Conservation (phyloP, 2,113 vertebrate genomes). For the Pleuronectes platessa region DNA sequence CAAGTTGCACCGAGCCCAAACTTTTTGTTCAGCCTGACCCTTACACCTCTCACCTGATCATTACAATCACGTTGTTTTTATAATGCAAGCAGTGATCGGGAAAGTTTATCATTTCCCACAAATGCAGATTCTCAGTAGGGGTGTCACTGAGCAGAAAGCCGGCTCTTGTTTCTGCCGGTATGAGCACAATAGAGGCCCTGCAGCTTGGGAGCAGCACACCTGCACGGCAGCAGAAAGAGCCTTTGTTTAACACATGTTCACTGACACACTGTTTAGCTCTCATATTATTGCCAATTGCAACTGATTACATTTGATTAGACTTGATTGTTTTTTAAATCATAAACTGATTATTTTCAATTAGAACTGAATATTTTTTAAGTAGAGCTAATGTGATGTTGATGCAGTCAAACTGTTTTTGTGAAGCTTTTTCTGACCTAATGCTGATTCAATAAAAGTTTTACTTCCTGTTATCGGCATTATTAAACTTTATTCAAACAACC, state of each 20-base stretch:
- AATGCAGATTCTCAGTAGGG: background rate
- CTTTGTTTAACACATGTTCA: background rate
- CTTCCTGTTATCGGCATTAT: background rate
- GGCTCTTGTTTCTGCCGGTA: background rate
- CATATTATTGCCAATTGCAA: too few relatives aligned
- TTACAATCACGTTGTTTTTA: background rate
- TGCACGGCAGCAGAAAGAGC: background rate
- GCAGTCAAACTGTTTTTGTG: background rate
- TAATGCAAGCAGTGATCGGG: background rate
- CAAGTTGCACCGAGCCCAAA: background rate
- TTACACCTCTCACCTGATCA: background rate
- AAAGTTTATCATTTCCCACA: background rate
- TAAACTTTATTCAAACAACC: too few relatives aligned
- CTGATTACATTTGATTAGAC: too few relatives aligned
- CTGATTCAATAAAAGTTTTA: background rate
- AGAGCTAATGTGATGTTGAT: background rate
- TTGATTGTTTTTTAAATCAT: too few relatives aligned
- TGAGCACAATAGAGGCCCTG: background rate
- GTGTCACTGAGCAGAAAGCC: background rate
- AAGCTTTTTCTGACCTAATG: background rate
- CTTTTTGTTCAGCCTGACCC: conserved; percentile 15
- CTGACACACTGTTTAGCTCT: background rate
- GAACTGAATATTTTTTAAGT: background rate
- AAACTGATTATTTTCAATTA: too few relatives aligned
- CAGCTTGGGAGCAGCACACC: background rate